These are phyloP conservation scores for Acanthosepion esculentum DNA, from an alignment of 2,888 invertebrate species.

Conservation along the genomic window DNA sequence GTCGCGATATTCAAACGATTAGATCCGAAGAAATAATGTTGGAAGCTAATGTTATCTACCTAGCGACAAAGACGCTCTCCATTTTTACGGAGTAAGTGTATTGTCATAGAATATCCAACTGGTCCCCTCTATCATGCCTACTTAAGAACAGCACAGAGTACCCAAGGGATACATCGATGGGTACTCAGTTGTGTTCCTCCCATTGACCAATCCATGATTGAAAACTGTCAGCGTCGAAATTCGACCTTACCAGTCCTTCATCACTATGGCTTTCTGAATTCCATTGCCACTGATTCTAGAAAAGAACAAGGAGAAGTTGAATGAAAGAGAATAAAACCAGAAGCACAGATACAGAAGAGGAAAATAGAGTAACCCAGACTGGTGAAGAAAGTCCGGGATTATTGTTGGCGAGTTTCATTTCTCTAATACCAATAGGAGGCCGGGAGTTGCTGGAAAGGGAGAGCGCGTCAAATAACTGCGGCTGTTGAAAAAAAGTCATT, in stretches of 20 bases:
- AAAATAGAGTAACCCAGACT: slow-evolving; percentile 35
- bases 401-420: neutral
- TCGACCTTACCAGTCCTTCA: slow-evolving; percentile 70
- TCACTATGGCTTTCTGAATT: slow-evolving; percentile 70
- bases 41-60: too few species aligned
- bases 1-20: too few species aligned
- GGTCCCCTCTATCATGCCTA: neutral
- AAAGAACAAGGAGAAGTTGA: slow-evolving; percentile 56
- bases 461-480: too few species aligned
- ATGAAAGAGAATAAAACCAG: slow-evolving; percentile 41
- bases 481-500: too few species aligned
- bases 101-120: neutral
- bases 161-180: neutral
- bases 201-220: slow-evolving; percentile 41
- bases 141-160: neutral
- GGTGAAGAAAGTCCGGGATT: slow-evolving; percentile 24
- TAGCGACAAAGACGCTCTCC: too few species aligned
- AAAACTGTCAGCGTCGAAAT: slow-evolving; percentile 56
- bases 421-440: neutral
- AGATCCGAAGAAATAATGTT: too few species aligned
- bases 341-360: slow-evolving; percentile 37
- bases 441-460: too few species aligned
- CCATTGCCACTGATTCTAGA: slow-evolving; percentile 72
- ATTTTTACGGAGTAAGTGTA: too few species aligned
- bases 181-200: neutral